Conservation (phyloP, 2,113 vertebrate genomes). For the Pyxicephalus adspersus region DNA sequence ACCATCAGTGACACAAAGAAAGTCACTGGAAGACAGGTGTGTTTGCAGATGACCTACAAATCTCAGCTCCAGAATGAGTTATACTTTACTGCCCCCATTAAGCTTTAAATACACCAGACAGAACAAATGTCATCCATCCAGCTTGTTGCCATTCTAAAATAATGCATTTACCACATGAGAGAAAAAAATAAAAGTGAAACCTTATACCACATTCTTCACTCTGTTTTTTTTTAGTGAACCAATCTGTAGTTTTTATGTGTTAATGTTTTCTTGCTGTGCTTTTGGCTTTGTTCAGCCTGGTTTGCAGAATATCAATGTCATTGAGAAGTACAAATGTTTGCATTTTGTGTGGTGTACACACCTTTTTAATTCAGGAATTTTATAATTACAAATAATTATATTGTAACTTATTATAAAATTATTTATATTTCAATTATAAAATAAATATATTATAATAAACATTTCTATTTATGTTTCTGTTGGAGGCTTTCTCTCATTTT, state of each 20-base stretch:
- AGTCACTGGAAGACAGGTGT: constrained; percentile 34
- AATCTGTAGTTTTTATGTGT: background rate
- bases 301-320: too few relatives aligned
- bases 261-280: too few relatives aligned
- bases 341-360: too few relatives aligned
- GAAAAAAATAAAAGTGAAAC: background rate
- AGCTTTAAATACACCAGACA: constrained; percentile 24
- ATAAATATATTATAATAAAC: too few relatives aligned
- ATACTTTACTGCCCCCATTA: constrained; percentile 34
- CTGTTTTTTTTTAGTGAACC: background rate
- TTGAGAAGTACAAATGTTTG: too few relatives aligned
- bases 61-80: background rate
- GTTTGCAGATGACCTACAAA: constrained; percentile 38
- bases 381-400: too few relatives aligned
- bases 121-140: constrained; percentile 21
- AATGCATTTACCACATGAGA: constrained; percentile 22
- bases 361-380: too few relatives aligned
- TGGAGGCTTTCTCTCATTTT: too few relatives aligned
- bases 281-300: too few relatives aligned
- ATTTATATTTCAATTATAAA: too few relatives aligned
- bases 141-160: background rate
- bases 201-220: background rate
- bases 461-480: too few relatives aligned
- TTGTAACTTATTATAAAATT: too few relatives aligned
- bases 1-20: constrained; percentile 9